These are phyloP conservation scores for Rapana venosa DNA, from an alignment of 2,888 invertebrate species.

Conservation along the genomic window DNA sequence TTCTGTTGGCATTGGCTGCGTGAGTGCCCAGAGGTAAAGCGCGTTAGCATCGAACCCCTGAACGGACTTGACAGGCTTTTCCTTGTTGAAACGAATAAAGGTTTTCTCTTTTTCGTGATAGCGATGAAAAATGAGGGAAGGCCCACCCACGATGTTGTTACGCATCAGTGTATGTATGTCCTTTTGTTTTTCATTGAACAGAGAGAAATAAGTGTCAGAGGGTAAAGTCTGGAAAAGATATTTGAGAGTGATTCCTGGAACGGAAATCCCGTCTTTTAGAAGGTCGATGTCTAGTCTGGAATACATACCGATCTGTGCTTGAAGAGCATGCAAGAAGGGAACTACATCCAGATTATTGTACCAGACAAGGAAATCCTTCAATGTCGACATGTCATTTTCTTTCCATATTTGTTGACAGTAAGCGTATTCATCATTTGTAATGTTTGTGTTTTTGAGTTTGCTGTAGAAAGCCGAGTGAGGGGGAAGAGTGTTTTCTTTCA, in stretches of 20 bases:
- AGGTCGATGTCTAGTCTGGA: not conserved
- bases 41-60: not conserved
- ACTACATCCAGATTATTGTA: constrained; percentile 16
- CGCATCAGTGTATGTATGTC: not conserved
- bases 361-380: not conserved
- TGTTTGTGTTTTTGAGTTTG: not conserved
- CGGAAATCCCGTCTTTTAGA: constrained; percentile 15
- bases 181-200: not conserved
- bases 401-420: not conserved
- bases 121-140: not conserved
- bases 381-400: not conserved
- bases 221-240: constrained; percentile 4
- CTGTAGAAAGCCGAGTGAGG: constrained; percentile 18
- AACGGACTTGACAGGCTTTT: not conserved
- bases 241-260: constrained; percentile 19
- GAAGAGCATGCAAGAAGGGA: not conserved
- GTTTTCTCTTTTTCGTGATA: not conserved
- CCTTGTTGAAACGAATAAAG: not conserved
- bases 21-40: not conserved
- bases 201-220: not conserved
- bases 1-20: constrained; percentile 11
- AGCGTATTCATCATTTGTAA: not conserved
- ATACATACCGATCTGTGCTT: constrained; percentile 30
- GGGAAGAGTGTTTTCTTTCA: not conserved
- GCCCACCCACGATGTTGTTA: not conserved